Base-by-base conservation (phyloP, 1,140 invertebrate genomes). In the Brachionus rubens region DNA sequence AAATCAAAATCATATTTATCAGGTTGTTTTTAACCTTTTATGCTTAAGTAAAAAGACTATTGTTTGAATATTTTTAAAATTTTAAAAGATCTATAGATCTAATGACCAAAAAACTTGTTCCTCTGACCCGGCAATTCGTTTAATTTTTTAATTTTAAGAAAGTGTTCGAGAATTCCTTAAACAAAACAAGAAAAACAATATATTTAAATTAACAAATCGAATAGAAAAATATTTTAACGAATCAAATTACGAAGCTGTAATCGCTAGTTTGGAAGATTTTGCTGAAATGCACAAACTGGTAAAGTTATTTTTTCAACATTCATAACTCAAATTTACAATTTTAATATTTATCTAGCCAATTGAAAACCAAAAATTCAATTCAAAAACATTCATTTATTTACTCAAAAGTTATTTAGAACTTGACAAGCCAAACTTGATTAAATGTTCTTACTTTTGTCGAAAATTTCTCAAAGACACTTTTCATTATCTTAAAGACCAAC, bases 381-480 rank as follows among this genome's bases (percentile, higher is more conserved):
- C 46, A 40, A 72, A 36, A 50, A 72, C 40, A 7, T 72, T 50
- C 47, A 50, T 48, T 30, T 54, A 41, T 14, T 41, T 72, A 5
- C 12, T 72, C n/a, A 54, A 33, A 40, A 72, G 68, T 46, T 54
- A 41, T 5, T 5, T 50, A 19, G 19, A 41, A 10, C 46, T 26
- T n/a, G 3, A n/a, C 2, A 21, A 41, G 24, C 19, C 19, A 10
- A 24, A 43, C 12, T 6, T 36, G n/a, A 33, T 12, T 21, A 54
- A 72, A 54, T 72, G 68, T 72, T n/a, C 46, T n/a, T 54, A 72
- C 14, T 72, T 72, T 72, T 50, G 46, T 16, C 43, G 68, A 36
- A 48, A 72, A 50, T 72, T 72, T 72, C 26, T 72, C 10, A 72
- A 41, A 48, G 59, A 65, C 12, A 24, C 5, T 21, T 14, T 65